Conservation (phyloP, 2,797 vertebrate species). For the Hemitrygon akajei region DNA sequence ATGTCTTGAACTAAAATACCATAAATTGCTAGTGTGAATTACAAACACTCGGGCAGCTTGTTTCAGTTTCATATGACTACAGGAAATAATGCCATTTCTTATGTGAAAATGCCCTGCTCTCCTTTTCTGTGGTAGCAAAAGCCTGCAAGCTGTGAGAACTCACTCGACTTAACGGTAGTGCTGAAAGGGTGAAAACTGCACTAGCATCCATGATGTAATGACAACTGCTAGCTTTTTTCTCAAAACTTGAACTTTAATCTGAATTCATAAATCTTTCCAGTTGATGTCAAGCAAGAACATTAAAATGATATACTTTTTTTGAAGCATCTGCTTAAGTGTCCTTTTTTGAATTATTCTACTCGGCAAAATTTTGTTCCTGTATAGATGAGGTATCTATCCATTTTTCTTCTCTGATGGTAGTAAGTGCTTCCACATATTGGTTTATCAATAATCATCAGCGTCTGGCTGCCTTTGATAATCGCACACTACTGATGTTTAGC, state of each 20-base stretch:
- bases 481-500: not conserved
- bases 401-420: not conserved
- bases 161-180: not conserved
- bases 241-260: not conserved
- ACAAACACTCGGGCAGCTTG: not conserved
- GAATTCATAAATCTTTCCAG: not conserved
- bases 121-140: not conserved
- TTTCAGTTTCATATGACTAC: not conserved
- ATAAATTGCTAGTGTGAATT: not conserved
- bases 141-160: not conserved
- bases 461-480: not conserved
- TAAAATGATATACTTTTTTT: not conserved
- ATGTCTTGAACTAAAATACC: not conserved
- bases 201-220: not conserved
- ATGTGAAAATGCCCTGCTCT: not conserved
- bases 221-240: not conserved
- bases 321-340: not conserved
- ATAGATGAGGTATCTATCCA: not conserved
- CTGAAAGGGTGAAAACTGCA: not conserved
- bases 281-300: not conserved
- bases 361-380: not conserved
- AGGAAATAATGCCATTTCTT: not conserved
- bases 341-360: not conserved
- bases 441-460: not conserved
- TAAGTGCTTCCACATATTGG: not conserved